A percentile compares a stretch with the other conserved stretches of the same genome.
These are phyloP conservation scores for Chrysaora quinquecirrha DNA, from an alignment of 30 jellyfish, hydroid and myxozoan species.

Conservation along the genomic window DNA sequence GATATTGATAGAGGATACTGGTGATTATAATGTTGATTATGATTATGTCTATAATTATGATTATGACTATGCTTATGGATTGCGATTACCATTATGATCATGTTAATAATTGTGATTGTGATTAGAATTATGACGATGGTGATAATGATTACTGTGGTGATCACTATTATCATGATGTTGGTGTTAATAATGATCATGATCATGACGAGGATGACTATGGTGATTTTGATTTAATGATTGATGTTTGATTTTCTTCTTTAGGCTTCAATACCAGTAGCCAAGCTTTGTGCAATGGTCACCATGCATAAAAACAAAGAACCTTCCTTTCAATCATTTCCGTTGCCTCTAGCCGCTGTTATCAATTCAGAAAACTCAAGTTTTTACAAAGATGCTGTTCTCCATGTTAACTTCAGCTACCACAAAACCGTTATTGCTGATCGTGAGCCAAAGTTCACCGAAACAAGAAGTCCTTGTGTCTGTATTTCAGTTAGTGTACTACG, in stretches of 20 bases:
- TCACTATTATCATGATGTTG: too few relatives aligned
- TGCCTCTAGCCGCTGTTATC: constrained; percentile 57
- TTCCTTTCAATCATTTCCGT: constrained; percentile 45
- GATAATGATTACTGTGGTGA: background rate
- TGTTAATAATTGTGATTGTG: too few relatives aligned
- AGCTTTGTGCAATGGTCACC: constrained; percentile 78
- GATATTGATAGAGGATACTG: too few relatives aligned
- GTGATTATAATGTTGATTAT: too few relatives aligned
- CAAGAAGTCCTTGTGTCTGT: constrained; percentile 54
- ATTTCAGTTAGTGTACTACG: constrained; percentile 68
- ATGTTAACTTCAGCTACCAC: constrained; percentile 60
- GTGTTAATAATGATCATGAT: background rate
- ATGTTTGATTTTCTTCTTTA: background rate
- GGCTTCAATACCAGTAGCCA: constrained; percentile 70
- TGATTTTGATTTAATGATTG: background rate
- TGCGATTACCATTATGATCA: too few relatives aligned
- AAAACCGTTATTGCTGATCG: background rate
- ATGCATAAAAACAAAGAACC: constrained; percentile 31
- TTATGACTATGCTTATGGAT: too few relatives aligned
- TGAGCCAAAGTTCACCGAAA: background rate
- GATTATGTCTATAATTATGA: too few relatives aligned
- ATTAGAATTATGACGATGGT: background rate
- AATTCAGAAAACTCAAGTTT: background rate
- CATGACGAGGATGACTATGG: background rate
- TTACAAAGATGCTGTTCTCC: constrained; percentile 24